Base-by-base conservation (phyloP, 2,888 invertebrate species). In the Oeneis ivallda region DNA sequence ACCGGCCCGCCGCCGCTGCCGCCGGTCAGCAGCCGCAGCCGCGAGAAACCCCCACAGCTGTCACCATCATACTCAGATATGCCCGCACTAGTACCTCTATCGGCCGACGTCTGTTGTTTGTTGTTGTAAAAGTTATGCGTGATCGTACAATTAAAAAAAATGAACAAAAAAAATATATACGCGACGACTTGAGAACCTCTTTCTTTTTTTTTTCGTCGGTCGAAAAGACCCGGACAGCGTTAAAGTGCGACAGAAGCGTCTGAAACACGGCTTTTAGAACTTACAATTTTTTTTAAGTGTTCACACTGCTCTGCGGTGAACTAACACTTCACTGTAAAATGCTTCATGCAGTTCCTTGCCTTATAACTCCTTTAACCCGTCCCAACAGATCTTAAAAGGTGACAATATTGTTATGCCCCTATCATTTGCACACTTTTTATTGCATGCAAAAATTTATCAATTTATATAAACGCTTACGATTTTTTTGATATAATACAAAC, bases 41-140 rank as follows among this genome's bases (percentile, higher is more conserved):
- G 97, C 93, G 96, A 95, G 96, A 98, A 99, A 93, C 99, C 99
- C 93, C 97, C 96, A 94, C 98, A 98, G 95, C 98, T 98, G 96
- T 93, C 93, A 94, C 93, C 93, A 93, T 87, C 87, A 92, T 76
- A 86, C 80, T 82, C 80, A 79, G 78, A 84, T 83, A 81, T 80
- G 84, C 82, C 85, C 80, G 78, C 85, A 84, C 83, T 81, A 85
- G 84, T 86, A 87, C 86, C 82, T 80, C 81, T 80, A 75, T 62
- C 53, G 53, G 60, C 66, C 70, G 39, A 39, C 39, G 56, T 54
- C 66, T 60, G 64, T 66, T 70, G 69, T 69, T 72, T 17, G 9
- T 54, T 61, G 60, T 59, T 34, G 43, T 57, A 57, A 13, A 41
- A 26, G 26, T 26, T 26, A 26, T 26, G 26, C 26, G 26, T 26